Conservation (phyloP, 2,113 vertebrate species). For the Gavia stellata region DNA sequence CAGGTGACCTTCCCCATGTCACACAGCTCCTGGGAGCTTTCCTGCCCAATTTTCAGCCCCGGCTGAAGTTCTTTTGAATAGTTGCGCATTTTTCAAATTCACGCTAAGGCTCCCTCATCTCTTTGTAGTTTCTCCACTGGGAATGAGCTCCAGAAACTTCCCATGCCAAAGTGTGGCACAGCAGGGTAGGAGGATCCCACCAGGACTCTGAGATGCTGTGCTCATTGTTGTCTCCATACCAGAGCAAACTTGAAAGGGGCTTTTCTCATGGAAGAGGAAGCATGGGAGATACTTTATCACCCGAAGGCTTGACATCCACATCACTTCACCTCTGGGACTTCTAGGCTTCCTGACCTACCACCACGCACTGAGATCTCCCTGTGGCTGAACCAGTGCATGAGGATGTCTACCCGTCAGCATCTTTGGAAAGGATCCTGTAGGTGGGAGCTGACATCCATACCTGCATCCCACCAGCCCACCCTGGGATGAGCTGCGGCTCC, state of each 20-base stretch:
- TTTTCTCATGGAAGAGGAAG: neutral
- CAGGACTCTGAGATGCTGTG: neutral
- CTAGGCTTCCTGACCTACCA: neutral
- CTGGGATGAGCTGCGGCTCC: neutral
- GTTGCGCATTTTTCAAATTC: neutral
- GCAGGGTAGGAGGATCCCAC: neutral
- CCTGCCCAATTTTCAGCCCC: neutral
- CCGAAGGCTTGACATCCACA: neutral
- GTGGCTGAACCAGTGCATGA: neutral
- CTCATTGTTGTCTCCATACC: fast-evolving
- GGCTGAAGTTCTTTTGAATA: neutral
- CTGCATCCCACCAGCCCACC: neutral
- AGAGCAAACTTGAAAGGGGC: neutral
- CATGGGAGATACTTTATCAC: neutral
- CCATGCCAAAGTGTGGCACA: fast-evolving
- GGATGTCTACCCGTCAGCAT: neutral
- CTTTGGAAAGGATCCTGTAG: neutral
- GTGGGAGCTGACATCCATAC: neutral
- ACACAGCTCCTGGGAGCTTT: neutral
- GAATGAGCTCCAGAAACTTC: neutral
- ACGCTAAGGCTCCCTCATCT: fast-evolving
- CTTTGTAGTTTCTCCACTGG: neutral
- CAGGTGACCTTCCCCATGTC: neutral
- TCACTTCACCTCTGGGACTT: neutral
- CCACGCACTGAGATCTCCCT: fast-evolving